Evolutionary conservation across 2,113 vertebrate species (phyloP).

Genomic region (Hymenochirus boettgeri): DNA sequence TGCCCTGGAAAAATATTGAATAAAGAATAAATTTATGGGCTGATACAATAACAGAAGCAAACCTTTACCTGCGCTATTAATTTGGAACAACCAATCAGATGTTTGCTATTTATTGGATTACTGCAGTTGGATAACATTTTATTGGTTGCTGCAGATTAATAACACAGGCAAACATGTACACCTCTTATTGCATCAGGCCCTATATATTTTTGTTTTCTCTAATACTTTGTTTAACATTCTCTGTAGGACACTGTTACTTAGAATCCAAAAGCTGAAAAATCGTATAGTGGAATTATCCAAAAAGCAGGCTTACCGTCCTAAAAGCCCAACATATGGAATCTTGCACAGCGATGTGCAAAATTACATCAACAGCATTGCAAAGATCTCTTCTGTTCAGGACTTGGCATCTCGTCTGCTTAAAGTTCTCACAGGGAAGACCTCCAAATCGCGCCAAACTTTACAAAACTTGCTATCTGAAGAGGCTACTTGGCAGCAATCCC

Average conservation of each 20-base stretch:
- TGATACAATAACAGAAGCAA: too few relatives aligned
- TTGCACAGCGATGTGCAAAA: constrained; percentile 87
- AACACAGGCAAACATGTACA: too few relatives aligned
- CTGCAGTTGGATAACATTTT: too few relatives aligned
- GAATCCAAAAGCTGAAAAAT: constrained; percentile 78
- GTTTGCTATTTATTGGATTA: too few relatives aligned
- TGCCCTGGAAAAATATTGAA: too few relatives aligned
- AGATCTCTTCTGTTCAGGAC: constrained; percentile 68
- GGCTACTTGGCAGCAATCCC: constrained; percentile 86
- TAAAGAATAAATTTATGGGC: too few relatives aligned
- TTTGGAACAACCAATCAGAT: too few relatives aligned
- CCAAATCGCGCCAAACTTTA: constrained; percentile 61
- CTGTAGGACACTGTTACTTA: constrained; percentile 74
- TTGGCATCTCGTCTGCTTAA: constrained; percentile 78
- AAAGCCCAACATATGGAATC: constrained; percentile 66
- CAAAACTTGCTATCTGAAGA: constrained; percentile 85
- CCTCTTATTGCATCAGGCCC: too few relatives aligned
- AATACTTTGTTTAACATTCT: constrained; percentile 32
- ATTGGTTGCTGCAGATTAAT: too few relatives aligned
- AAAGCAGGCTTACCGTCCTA: constrained; percentile 87
- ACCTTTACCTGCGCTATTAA: too few relatives aligned
- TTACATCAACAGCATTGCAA: constrained; percentile 80
- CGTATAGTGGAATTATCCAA: constrained; percentile 73
- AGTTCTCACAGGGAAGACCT: constrained; percentile 57
- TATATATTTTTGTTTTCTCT: too few relatives aligned